Conservation (phyloP, 2,797 vertebrate species). For the Trematomus bernacchii region DNA sequence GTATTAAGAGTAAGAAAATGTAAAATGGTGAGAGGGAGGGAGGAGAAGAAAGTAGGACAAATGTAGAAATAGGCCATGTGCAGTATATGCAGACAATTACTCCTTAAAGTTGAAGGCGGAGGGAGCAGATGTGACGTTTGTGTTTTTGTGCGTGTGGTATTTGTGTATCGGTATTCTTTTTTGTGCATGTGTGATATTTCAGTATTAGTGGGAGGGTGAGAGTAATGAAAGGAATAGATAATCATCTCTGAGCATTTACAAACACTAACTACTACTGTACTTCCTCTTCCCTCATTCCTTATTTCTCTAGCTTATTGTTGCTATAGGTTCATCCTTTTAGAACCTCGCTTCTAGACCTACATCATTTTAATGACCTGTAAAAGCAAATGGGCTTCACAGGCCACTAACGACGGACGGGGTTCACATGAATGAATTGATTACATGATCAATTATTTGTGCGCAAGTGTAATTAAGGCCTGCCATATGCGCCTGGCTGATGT, state of each 20-base stretch:
- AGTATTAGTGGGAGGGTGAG: conserved; percentile 35
- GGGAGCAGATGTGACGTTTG: conserved; percentile 11
- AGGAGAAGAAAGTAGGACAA: conserved; percentile 36
- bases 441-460: conserved; percentile 80
- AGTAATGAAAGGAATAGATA: conserved; percentile 50
- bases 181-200: conserved; percentile 24
- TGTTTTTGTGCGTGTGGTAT: conserved; percentile 9
- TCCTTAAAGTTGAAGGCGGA: conserved; percentile 49
- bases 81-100: conserved; percentile 40
- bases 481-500: conserved; percentile 73
- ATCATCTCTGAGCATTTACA: conserved; percentile 44
- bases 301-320: conserved; percentile 48
- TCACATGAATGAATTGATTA: conserved; percentile 82
- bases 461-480: conserved; percentile 77
- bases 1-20: conserved; percentile 13
- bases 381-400: conserved; percentile 78
- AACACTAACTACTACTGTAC: conserved; percentile 34
- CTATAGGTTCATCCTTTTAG: conserved; percentile 65
- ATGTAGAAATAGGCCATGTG: conserved; percentile 53
- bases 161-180: conserved; percentile 21
- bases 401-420: conserved; percentile 64
- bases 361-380: conserved; percentile 83
- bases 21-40: conserved; percentile 12
- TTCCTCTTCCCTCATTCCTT: conserved; percentile 8
- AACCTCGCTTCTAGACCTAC: conserved; percentile 61